Conservation (phyloP, 2,113 vertebrate species). For the Pangasianodon gigas region DNA sequence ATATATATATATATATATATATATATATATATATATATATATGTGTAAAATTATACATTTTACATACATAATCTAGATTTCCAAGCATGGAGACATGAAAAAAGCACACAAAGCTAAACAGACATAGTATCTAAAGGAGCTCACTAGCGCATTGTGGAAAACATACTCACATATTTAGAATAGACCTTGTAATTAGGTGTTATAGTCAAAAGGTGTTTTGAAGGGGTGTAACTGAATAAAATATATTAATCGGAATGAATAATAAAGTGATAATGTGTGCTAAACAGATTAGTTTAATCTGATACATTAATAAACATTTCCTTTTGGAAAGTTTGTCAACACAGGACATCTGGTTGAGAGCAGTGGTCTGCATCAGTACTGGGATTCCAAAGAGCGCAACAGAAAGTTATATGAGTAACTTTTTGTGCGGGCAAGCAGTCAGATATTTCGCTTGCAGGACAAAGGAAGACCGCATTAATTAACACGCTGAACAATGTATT, state of each 20-base stretch:
- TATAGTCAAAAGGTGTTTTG: neutral
- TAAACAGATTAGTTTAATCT: neutral
- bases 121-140: neutral
- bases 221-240: neutral
- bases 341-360: neutral
- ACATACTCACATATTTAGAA: constrained; percentile 20
- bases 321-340: neutral
- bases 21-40: no score
- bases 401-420: neutral
- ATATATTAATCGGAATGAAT: neutral
- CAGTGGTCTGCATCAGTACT: neutral
- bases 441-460: neutral
- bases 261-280: neutral
- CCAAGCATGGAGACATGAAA: neutral
- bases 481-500: neutral
- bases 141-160: neutral
- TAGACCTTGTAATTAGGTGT: constrained; percentile 44
- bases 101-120: neutral
- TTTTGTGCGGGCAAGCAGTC: neutral
- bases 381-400: neutral
- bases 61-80: neutral
- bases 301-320: neutral
- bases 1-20: no score
- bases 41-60: no score
- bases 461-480: neutral